These are phyloP conservation scores for Anhinga anhinga DNA, from an alignment of 2,113 vertebrate genomes.

Conservation along the genomic window DNA sequence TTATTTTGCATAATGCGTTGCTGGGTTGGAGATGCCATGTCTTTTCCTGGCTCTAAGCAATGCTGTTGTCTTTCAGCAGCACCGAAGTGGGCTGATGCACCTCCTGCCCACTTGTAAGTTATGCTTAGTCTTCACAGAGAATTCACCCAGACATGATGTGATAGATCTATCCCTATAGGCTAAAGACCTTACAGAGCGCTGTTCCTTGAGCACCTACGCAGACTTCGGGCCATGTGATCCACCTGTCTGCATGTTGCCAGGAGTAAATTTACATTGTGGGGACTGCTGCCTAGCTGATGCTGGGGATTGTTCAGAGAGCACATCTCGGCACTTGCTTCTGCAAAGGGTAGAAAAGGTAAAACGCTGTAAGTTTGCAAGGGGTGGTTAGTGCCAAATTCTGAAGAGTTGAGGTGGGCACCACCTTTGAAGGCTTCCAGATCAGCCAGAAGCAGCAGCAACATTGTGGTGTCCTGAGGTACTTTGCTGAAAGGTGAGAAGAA, in stretches of 20 bases:
- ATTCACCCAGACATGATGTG: not conserved
- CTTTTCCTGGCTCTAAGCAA: not conserved
- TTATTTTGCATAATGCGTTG: not conserved
- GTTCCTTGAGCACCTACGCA: not conserved
- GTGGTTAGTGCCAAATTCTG: not conserved
- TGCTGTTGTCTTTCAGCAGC: not conserved
- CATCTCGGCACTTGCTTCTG: not conserved
- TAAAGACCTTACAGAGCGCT: not conserved
- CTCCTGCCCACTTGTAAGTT: not conserved
- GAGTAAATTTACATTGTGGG: not conserved
- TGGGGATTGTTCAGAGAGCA: not conserved
- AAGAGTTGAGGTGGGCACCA: rapidly evolving
- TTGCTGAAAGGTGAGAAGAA: not conserved
- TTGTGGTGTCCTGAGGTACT: not conserved
- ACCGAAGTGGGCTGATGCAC: not conserved
- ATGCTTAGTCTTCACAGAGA: not conserved
- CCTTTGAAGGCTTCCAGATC: not conserved
- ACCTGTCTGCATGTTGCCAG: not conserved
- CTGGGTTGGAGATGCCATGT: not conserved
- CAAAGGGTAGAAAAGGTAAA: not conserved
- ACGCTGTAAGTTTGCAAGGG: not conserved
- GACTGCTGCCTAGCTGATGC: not conserved
- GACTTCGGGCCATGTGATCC: not conserved
- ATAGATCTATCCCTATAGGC: not conserved
- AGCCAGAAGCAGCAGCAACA: not conserved